Base-by-base conservation (phyloP, 2,113 vertebrate species). In the Aldabrachelys gigantea region DNA sequence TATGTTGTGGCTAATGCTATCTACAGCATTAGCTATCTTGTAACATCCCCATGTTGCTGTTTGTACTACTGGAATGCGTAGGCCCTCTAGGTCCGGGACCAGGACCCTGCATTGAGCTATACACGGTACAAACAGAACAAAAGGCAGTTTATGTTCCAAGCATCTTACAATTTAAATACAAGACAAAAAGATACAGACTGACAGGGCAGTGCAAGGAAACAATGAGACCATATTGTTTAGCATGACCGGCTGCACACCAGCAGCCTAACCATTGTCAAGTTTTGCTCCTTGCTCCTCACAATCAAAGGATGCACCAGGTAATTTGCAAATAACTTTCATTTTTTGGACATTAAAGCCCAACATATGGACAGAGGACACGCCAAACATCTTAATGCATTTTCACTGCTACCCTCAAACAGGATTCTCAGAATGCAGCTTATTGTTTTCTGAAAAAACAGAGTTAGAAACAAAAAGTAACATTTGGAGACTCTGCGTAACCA, bases 401-500 rank as follows among this genome's bases (percentile, higher is more conserved):
- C 85, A 19, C 13, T 82, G 16, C 44, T 91, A 81, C 57, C 57
- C 35, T 86, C 44, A 1, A 80, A 78, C 5, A 52, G 2, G 52
- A 1, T 72, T 89, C 80, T 49, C 82, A 82, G 82, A 49, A 9
- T 49, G 27, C 17, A 89, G 87, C 44, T 41, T 0, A 0, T 3
- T 83, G 2, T 87, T 95, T 87, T 80, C 53, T 19, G 5, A 91
- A 93, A 69, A 95, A 91, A 82, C 0, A 0, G 29, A 90, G 6
- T 22, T 59, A 59, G 84, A 85, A 93, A 94, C 19, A 72, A 93
- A 93, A 91, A 69, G 1, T 3, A 85, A 44, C 12, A 8, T 94
- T 96, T 94, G 85, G 87, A 95, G 54, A 80, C 47, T 93, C 76
- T 86, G 56, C n/a, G 82, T 47, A 90, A 79, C 49, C 47, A 87